Evolutionary conservation across 64 coral and sea anemone genomes (phyloP), one percentile per base, ranked within the genome.

Genomic region (Hydrozoanthus tunicans): DNA sequence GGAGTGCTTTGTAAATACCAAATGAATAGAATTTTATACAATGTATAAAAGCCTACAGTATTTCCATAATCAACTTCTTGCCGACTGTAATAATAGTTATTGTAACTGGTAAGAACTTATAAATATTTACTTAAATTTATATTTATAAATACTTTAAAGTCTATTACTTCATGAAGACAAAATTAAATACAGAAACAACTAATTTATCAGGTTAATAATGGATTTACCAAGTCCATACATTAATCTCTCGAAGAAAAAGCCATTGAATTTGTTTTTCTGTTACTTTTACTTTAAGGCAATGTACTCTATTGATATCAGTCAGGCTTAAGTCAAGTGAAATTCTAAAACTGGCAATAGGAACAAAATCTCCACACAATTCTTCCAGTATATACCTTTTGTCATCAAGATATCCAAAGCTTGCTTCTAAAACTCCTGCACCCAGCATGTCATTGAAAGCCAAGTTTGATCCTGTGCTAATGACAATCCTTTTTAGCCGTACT

Each of bases 231-330:
- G 70, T 88, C 91, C 91, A 93, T 78, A 93, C 8, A 78, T 93
- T 77, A 17, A 93, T 79, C 72, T 93, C 91, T 74, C 91, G 70
- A 86, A 93, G 25, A 78, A 83, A 93, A 0, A 93, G 53, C 91
- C 91, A 85, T 67, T 60, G 14, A 68, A 20, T 11, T 76, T 93
- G 91, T 14, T 75, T 9, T 58, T 88, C 73, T 11, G 13, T 77
- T 20, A 93, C 53, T 53, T 57, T 86, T 51, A 93, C 32, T 54
- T 82, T 71, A 20, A 93, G 51, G n/a, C 91, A 93, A 12, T 3
- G 13, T 8, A 93, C 51, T 6, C 51, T 5, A 56, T 25, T 77
- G 51, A 25, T 5, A 64, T 76, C 58, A 54, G 55, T 70, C 7
- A 77, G 8, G 23, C 73, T 74, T 51, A 86, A 32, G 13, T 70